Percentiles rank a stretch among this genome's conserved stretches.
Conservation (phyloP, 2,113 vertebrate species). For the Brachypteracias leptosomus region DNA sequence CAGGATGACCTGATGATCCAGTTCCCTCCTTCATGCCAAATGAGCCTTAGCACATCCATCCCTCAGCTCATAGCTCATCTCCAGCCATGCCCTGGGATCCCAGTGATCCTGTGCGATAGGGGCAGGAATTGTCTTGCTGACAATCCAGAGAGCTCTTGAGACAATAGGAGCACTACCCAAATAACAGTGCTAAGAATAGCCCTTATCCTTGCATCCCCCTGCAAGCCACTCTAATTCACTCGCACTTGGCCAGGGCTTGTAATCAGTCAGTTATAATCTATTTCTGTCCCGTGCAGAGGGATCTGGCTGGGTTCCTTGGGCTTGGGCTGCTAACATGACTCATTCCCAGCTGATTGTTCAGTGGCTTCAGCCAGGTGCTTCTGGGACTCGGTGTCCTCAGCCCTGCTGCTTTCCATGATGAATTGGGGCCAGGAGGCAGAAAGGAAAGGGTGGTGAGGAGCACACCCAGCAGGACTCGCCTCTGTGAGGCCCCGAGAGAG, state of each 20-base stretch:
- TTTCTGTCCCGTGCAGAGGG: background rate
- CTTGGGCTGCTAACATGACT: background rate
- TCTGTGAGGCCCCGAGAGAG: background rate
- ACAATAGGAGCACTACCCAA: background rate
- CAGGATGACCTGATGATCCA: background rate
- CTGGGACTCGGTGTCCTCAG: background rate
- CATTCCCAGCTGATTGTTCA: slow-evolving; percentile 36
- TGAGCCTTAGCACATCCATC: background rate
- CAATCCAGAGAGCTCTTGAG: background rate
- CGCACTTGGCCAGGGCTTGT: background rate
- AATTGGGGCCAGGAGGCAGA: background rate
- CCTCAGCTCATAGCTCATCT: background rate
- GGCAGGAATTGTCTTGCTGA: background rate
- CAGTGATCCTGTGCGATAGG: background rate
- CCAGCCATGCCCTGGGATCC: slow-evolving; percentile 45
- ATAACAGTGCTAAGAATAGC: slow-evolving; percentile 13
- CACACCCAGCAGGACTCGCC: background rate
- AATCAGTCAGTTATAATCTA: background rate
- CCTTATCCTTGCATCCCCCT: background rate
- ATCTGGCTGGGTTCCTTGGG: slow-evolving; percentile 9
- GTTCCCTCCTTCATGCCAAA: background rate
- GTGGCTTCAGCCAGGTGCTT: slow-evolving; percentile 42
- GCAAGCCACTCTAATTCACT: background rate
- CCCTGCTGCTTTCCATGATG: background rate
- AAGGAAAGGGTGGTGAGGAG: background rate